Base-by-base conservation (phyloP, 2,113 vertebrate species). In the Corynorhinus townsendii region DNA sequence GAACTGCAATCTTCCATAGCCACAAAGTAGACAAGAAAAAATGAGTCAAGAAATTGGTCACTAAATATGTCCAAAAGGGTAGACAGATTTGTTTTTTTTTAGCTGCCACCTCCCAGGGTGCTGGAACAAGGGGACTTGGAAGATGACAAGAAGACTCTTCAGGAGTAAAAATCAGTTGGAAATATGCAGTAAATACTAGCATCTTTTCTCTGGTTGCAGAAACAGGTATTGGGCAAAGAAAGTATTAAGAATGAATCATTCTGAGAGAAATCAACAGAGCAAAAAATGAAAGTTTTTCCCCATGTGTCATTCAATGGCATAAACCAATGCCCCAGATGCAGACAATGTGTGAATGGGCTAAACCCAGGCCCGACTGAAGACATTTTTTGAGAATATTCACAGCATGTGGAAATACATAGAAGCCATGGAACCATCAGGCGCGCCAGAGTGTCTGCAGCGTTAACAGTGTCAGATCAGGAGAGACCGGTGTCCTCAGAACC, bases 201-300 rank as follows among this genome's bases (percentile, higher is more conserved):
- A 56, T 96, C 86, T 93, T 83, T 73, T 83, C 54, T 81, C 24
- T 14, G 68, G 81, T 43, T 87, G 56, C 47, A 84, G 76, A 89
- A 92, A 62, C 14, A 91, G 73, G 47, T 75, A 33, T 38, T 24
- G 38, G 49, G 79, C 43, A 95, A 69, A 64, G 86, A 86, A 59
- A 2, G 19, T 28, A 47, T 8, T 71, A 54, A 43, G n/a, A 92
- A 95, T 79, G 92, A 96, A 92, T 94, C 92, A 95, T 91, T 95
- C 52, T n/a, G 56, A 92, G 71, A 94, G 86, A 95, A 91, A 95
- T 47, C 94, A 95, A 90, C 59, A 82, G 59, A 77, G 47, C 4
- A 81, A 73, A 87, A 87, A 91, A 35, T 69, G 22, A 75, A 93
- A 71, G 33, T n/a, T 89, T 97, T 96, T n/a, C 80, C 85, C 71